Evolutionary conservation across 2,888 invertebrate genomes (phyloP).

Genomic region (Suillia variegata): DNA sequence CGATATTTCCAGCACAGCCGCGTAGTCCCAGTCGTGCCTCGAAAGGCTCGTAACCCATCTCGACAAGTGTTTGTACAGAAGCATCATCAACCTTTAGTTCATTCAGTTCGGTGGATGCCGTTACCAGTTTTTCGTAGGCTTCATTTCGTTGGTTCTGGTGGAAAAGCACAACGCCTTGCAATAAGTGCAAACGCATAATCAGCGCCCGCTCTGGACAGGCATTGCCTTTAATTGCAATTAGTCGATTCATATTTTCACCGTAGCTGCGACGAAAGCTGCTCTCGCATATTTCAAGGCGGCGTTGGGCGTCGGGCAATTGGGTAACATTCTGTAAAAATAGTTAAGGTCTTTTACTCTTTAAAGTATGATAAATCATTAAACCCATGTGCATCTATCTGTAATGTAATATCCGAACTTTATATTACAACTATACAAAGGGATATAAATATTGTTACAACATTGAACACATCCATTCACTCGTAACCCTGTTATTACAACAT

Average conservation of each 20-base stretch:
- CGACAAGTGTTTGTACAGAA: slow-evolving; percentile 64
- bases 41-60: slow-evolving; percentile 69
- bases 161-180: slow-evolving; percentile 80
- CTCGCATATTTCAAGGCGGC: slow-evolving; percentile 72
- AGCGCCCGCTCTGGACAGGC: slow-evolving; percentile 73
- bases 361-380: neutral
- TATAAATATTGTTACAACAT: too few species aligned
- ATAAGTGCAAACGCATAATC: slow-evolving; percentile 76
- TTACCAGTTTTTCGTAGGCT: slow-evolving; percentile 66
- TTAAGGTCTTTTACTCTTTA: too few species aligned
- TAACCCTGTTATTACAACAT: too few species aligned
- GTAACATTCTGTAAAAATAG: slow-evolving; percentile 64
- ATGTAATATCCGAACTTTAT: too few species aligned
- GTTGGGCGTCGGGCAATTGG: slow-evolving; percentile 75
- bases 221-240: slow-evolving; percentile 66
- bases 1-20: slow-evolving; percentile 66
- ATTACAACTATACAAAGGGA: too few species aligned
- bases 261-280: slow-evolving; percentile 69
- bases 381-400: too few species aligned
- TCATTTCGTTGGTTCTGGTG: slow-evolving; percentile 74
- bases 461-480: too few species aligned
- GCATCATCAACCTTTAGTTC: slow-evolving; percentile 67
- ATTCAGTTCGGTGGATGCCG: slow-evolving; percentile 70
- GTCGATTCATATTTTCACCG: slow-evolving; percentile 69
- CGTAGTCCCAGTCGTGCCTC: slow-evolving; percentile 76